Evolutionary conservation across 2,888 invertebrate species (phyloP).

Genomic region (Melinopterus prodromus): DNA sequence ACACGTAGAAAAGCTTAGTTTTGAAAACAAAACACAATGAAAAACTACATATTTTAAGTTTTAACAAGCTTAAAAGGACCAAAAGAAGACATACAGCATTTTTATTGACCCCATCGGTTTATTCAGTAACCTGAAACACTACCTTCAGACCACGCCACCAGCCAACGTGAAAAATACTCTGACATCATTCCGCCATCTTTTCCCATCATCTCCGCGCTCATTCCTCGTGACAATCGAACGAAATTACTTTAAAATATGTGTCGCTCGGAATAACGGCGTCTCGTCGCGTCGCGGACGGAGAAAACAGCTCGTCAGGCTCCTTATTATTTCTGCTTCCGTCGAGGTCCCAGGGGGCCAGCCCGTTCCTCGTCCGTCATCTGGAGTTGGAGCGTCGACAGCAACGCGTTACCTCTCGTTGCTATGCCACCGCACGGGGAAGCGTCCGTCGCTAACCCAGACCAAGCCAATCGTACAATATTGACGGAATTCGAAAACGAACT

Average conservation of each 20-base stretch:
- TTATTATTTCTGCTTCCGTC: slow-evolving; percentile 31
- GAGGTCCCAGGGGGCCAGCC: background rate
- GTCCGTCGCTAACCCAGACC: too few species aligned
- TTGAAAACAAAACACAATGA: too few species aligned
- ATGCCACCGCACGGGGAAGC: background rate
- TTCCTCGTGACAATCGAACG: slow-evolving; percentile 16
- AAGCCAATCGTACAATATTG: too few species aligned
- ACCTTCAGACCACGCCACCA: too few species aligned
- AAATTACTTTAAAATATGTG: slow-evolving; percentile 24
- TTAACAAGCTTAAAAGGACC: too few species aligned
- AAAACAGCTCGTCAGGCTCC: slow-evolving; percentile 32
- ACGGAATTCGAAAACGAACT: too few species aligned
- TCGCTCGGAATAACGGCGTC: slow-evolving; percentile 15
- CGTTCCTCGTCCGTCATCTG: slow-evolving; percentile 19
- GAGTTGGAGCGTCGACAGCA: background rate
- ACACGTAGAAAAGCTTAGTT: too few species aligned
- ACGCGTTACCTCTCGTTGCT: slow-evolving; percentile 7
- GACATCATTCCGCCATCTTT: background rate
- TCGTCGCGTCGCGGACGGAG: slow-evolving; percentile 4
- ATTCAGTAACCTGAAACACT: too few species aligned
- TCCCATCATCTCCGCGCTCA: background rate
- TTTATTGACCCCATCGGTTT: too few species aligned
- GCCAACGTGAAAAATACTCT: too few species aligned
- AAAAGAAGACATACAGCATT: too few species aligned
- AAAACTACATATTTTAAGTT: too few species aligned